These are phyloP conservation scores for Athetis lepigone DNA, from an alignment of 2,888 invertebrate species.

Conservation along the genomic window DNA sequence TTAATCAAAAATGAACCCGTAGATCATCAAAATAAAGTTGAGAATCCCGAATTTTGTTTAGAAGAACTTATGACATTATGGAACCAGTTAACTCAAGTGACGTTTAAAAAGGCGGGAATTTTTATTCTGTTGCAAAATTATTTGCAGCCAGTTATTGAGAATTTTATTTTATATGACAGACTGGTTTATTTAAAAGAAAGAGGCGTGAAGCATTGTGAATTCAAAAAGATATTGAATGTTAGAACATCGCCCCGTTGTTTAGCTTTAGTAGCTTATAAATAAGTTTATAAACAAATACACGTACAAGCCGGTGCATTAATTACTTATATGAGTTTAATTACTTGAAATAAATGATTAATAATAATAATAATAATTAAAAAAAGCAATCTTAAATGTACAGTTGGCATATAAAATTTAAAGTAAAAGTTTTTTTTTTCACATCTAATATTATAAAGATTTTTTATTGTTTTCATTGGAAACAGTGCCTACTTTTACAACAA, in stretches of 20 bases:
- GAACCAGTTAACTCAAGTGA: slow-evolving; percentile 67
- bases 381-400: too few relatives aligned
- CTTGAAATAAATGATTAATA: too few relatives aligned
- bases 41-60: slow-evolving; percentile 64
- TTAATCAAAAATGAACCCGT: slow-evolving; percentile 61
- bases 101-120: slow-evolving; percentile 77
- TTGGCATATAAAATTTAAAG: too few relatives aligned
- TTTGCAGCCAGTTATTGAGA: slow-evolving; percentile 82
- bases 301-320: too few relatives aligned
- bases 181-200: slow-evolving; percentile 80
- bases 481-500: too few relatives aligned
- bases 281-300: slow-evolving; percentile 56
- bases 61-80: slow-evolving; percentile 76
- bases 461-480: too few relatives aligned
- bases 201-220: slow-evolving; percentile 74
- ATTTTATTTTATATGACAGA: slow-evolving; percentile 81
- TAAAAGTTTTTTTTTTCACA: too few relatives aligned
- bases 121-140: slow-evolving; percentile 80
- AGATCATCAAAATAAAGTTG: slow-evolving; percentile 10
- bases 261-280: slow-evolving; percentile 90
- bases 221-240: slow-evolving; percentile 91
- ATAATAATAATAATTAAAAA: too few relatives aligned
- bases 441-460: too few relatives aligned
- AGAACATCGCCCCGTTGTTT: slow-evolving; percentile 92
- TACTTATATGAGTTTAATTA: too few relatives aligned